Percentiles rank a stretch among this genome's conserved stretches.
Evolutionary conservation across 1,140 invertebrate species (phyloP).

Genomic region (Drosophila nannoptera): DNA sequence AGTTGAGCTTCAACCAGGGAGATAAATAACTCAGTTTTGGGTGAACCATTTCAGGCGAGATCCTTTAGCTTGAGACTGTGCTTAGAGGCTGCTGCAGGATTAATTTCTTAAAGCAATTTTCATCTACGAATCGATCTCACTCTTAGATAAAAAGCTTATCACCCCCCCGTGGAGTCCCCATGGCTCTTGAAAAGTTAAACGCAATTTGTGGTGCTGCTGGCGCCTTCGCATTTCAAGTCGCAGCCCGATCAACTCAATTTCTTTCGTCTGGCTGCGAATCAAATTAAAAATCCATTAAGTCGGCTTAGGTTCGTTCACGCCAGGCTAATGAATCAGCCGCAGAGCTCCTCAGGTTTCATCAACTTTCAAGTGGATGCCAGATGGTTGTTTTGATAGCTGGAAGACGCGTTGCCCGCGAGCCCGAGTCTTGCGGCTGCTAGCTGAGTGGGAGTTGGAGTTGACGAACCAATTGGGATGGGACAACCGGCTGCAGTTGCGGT

Average conservation of each 20-base stretch:
- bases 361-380: slow-evolving; percentile 24
- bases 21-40: too few species aligned
- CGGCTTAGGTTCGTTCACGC: slow-evolving; percentile 32
- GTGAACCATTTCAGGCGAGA: too few species aligned
- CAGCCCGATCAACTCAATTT: slow-evolving; percentile 38
- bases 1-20: too few species aligned
- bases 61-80: too few species aligned
- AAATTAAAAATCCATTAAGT: slow-evolving; percentile 68
- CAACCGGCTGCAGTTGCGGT: too few species aligned
- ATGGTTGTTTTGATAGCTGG: slow-evolving; percentile 30
- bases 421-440: not conserved
- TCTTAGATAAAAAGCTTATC: too few species aligned
- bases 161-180: too few species aligned
- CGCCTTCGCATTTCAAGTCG: not conserved
- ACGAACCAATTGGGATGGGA: too few species aligned
- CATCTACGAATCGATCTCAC: too few species aligned
- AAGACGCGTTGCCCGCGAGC: slow-evolving; percentile 27
- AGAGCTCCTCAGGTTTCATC: slow-evolving; percentile 17
- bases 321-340: slow-evolving; percentile 40
- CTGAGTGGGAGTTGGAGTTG: not conserved
- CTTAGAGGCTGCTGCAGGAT: too few species aligned
- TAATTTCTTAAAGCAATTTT: too few species aligned
- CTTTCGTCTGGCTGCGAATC: slow-evolving; percentile 63
- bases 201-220: not conserved
- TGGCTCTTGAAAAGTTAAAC: not conserved